Percentiles rank a stretch among this genome's conserved stretches.
Evolutionary conservation across 2,888 invertebrate species (phyloP).

Genomic region (Elmis aenea): DNA sequence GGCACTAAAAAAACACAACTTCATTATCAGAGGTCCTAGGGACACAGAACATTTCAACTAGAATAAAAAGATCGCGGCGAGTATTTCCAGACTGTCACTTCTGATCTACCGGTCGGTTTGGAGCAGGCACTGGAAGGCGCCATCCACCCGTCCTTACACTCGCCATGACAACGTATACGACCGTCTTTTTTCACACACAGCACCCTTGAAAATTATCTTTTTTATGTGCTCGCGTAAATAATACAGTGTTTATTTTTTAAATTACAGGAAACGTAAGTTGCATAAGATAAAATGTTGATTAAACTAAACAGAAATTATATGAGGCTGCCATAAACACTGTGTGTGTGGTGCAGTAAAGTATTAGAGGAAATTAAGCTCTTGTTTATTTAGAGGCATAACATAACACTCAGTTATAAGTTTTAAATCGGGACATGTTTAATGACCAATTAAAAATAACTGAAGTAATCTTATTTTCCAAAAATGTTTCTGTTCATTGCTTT

Average conservation of each 20-base stretch:
- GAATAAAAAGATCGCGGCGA: conserved; percentile 16
- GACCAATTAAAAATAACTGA: no score
- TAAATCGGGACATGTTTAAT: no score
- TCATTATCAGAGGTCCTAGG: conserved; percentile 18
- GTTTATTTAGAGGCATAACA: no score
- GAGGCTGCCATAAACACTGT: no score
- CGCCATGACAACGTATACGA: no score
- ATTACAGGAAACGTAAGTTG: not conserved
- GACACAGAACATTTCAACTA: conserved; percentile 18
- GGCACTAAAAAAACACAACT: conserved; percentile 13
- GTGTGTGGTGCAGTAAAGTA: no score
- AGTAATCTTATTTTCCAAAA: no score
- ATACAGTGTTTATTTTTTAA: not conserved
- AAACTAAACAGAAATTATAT: not conserved
- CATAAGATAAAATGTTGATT: not conserved
- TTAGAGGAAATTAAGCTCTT: no score
- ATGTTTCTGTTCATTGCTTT: no score
- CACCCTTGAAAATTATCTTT: conserved; percentile 8
- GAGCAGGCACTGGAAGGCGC: conserved; percentile 11
- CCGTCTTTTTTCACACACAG: conserved; percentile 9
- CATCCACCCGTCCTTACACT: conserved; percentile 2
- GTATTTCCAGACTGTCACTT: conserved; percentile 20
- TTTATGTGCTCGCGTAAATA: conserved; percentile 10
- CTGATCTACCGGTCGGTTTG: conserved; percentile 14
- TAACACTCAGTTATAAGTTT: no score